Conservation (phyloP, 2,113 vertebrate genomes). For the Podarcis raffonei region DNA sequence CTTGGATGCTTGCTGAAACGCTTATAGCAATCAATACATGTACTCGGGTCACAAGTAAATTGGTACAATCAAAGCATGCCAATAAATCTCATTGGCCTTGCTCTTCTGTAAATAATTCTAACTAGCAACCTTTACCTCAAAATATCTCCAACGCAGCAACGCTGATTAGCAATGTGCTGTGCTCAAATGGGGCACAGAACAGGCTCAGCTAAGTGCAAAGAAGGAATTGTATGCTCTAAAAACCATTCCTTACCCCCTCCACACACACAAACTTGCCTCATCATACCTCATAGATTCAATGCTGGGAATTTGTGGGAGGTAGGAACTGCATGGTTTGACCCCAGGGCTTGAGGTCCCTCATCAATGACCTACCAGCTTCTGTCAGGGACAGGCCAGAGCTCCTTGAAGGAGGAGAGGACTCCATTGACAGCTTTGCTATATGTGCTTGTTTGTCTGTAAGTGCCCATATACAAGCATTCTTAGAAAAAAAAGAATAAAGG, state of each 20-base stretch:
- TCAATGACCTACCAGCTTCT: too few species aligned
- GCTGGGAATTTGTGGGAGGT: too few species aligned
- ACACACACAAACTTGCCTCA: too few species aligned
- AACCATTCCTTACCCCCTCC: neutral
- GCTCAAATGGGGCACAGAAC: neutral
- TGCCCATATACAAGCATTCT: too few species aligned
- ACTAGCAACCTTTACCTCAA: neutral
- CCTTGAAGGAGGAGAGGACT: too few species aligned
- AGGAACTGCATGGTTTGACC: too few species aligned
- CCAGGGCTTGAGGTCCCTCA: too few species aligned
- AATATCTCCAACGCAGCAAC: neutral
- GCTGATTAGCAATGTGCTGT: neutral
- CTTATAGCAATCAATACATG: neutral
- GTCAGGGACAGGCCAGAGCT: too few species aligned
- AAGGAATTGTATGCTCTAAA: neutral
- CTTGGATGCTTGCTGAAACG: neutral
- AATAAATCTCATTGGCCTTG: neutral
- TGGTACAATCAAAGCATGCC: neutral
- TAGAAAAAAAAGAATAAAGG: too few species aligned
- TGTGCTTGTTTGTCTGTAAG: too few species aligned
- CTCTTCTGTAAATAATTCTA: neutral
- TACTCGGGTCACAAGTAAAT: neutral
- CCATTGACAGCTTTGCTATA: too few species aligned
- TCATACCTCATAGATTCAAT: too few species aligned
- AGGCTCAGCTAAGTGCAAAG: neutral